phyloP scores from a whole-genome alignment of 64 coral and sea anemone genomes.

The Montipora sp. region DNA sequence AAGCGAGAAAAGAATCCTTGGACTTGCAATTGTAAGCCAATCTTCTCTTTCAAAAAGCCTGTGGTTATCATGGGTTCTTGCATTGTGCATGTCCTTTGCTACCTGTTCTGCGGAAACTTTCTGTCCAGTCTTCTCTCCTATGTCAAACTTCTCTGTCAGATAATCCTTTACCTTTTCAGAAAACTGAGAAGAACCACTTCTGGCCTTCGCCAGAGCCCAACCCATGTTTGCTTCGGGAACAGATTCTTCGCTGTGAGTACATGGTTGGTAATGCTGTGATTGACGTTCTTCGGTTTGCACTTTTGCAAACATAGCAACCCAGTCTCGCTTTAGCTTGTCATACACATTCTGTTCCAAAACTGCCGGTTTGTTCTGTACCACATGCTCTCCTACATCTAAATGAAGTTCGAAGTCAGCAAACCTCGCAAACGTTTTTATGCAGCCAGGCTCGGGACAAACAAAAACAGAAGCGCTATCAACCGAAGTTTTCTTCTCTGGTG shows the following conservation, averaged over 20 bases:
- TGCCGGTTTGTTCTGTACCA: not conserved
- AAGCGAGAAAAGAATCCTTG: constrained; percentile 69
- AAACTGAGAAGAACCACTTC: constrained; percentile 53
- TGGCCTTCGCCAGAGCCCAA: constrained; percentile 62
- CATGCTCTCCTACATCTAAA: constrained; percentile 68
- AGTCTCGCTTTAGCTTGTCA: constrained; percentile 50
- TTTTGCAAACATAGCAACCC: constrained; percentile 57
- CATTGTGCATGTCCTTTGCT: constrained; percentile 69
- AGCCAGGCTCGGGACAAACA: constrained; percentile 67
- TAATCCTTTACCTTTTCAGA: constrained; percentile 69
- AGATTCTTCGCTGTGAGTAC: not conserved
- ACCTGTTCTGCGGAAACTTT: constrained; percentile 56
- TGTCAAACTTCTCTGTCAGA: constrained; percentile 56
- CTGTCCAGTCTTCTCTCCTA: constrained; percentile 59
- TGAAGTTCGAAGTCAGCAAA: constrained; percentile 82
- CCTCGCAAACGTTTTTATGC: constrained; percentile 57
- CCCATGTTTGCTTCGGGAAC: constrained; percentile 19
- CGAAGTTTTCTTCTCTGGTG: constrained; percentile 1
- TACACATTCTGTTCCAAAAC: constrained; percentile 38
- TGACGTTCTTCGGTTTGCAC: constrained; percentile 43
- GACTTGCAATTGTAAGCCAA: constrained; percentile 58
- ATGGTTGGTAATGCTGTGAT: not conserved
- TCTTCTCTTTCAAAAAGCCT: constrained; percentile 55
- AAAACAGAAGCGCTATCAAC: constrained; percentile 36
- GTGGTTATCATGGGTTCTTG: constrained; percentile 33